A percentile compares a stretch with the other conserved stretches of the same genome.
phyloP scores from a whole-genome alignment of 2,113 vertebrate species.

The Apus apus region DNA sequence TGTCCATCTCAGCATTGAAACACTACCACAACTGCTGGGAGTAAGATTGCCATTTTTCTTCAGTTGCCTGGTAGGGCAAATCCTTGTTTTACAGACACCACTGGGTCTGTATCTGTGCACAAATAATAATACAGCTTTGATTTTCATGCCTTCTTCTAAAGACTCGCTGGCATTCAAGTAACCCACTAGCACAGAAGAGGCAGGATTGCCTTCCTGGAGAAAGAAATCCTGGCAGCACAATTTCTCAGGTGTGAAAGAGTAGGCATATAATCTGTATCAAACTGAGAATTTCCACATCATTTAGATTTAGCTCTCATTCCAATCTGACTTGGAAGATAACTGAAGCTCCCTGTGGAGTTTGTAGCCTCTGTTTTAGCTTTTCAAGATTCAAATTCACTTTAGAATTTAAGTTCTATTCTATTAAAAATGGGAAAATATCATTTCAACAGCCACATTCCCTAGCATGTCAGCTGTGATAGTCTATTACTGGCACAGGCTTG shows the following conservation, averaged over 20 bases:
- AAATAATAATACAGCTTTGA: no score
- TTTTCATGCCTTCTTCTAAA: no score
- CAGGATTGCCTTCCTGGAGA: no score
- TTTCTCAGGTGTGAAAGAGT: no score
- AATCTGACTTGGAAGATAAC: neutral
- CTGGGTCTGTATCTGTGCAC: rapidly evolving
- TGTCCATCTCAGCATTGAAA: neutral
- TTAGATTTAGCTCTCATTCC: neutral
- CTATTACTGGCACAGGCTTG: rapidly evolving
- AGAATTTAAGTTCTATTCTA: neutral
- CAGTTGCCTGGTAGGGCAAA: neutral
- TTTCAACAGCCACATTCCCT: neutral
- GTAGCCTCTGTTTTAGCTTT: neutral
- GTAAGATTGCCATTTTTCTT: neutral
- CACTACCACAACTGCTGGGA: neutral
- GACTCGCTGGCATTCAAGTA: no score
- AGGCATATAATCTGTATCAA: neutral
- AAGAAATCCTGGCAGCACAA: no score
- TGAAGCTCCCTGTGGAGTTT: neutral
- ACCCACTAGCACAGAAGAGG: no score
- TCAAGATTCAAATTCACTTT: neutral
- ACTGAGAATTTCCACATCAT: neutral
- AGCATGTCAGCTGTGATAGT: neutral
- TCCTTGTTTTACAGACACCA: neutral
- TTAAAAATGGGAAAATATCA: neutral